phyloP scores from a whole-genome alignment of 2,113 vertebrate species.

The Anas platyrhynchos region DNA sequence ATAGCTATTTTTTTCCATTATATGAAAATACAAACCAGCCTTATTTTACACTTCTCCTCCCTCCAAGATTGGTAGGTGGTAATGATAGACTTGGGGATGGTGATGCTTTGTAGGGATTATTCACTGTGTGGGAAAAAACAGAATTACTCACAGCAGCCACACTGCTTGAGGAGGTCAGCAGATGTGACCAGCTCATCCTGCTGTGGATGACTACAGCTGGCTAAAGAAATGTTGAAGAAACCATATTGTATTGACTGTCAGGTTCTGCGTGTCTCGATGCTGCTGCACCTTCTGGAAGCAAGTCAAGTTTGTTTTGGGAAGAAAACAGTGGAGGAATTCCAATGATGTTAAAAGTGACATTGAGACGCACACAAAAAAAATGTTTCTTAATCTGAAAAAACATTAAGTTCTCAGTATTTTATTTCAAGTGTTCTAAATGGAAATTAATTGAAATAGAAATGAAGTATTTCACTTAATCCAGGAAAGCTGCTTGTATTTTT shows the following conservation, averaged over 20 bases:
- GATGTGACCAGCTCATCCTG: conserved; percentile 47
- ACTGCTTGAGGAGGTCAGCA: conserved; percentile 23
- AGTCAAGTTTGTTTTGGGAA: background rate
- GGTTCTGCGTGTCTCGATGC: background rate
- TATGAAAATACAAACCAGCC: background rate
- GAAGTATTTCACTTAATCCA: background rate
- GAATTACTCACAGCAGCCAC: conserved; percentile 18
- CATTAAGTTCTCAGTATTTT: background rate
- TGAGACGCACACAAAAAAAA: background rate
- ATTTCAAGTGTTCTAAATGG: background rate
- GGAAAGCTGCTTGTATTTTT: background rate
- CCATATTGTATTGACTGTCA: conserved; percentile 18
- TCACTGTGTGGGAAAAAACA: background rate
- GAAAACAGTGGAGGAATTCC: background rate
- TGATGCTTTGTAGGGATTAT: background rate
- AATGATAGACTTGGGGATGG: background rate
- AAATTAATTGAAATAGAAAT: background rate
- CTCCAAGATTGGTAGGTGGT: background rate
- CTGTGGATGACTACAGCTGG: background rate
- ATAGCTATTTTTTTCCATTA: background rate
- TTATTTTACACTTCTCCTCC: background rate
- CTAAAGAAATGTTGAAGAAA: background rate
- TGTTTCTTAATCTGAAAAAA: background rate
- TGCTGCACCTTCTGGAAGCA: conserved; percentile 3
- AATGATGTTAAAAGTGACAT: background rate